These are phyloP conservation scores for Hypocryptadius cinnamomeus DNA, from an alignment of 2,113 vertebrate genomes.

Conservation along the genomic window DNA sequence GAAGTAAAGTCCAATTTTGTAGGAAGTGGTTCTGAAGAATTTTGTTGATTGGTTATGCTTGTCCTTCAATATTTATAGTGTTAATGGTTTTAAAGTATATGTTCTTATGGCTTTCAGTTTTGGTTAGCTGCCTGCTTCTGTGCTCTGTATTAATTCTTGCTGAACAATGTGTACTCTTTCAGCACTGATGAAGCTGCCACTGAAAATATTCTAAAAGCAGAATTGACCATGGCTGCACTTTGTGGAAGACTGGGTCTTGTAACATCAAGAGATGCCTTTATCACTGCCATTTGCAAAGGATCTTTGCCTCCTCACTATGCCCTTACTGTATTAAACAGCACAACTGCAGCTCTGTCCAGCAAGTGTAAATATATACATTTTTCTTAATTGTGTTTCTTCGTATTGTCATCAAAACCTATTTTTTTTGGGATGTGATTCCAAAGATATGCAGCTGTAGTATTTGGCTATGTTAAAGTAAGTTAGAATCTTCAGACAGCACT, in stretches of 20 bases:
- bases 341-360: slow-evolving; percentile 77
- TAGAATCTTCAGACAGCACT: background rate
- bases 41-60: slow-evolving; percentile 3
- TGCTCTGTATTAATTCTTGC: background rate
- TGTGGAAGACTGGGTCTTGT: slow-evolving; percentile 90
- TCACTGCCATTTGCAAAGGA: slow-evolving; percentile 97
- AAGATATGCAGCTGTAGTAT: background rate
- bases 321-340: slow-evolving; percentile 88
- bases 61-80: background rate
- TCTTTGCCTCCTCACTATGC: slow-evolving; percentile 96
- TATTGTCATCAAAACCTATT: background rate
- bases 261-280: slow-evolving; percentile 96
- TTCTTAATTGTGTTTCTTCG: background rate
- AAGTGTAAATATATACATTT: slow-evolving; percentile 78
- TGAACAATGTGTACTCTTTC: slow-evolving; percentile 28
- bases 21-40: background rate
- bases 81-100: background rate
- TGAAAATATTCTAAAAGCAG: slow-evolving; percentile 97
- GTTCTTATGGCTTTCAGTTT: background rate
- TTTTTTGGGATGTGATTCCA: background rate
- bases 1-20: background rate
- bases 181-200: slow-evolving; percentile 97
- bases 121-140: background rate
- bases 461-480: background rate
- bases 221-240: slow-evolving; percentile 92